Percentiles rank a stretch among this genome's conserved stretches.
Evolutionary conservation across 2,888 invertebrate species (phyloP).

Genomic region (Melinaea menophilus): DNA sequence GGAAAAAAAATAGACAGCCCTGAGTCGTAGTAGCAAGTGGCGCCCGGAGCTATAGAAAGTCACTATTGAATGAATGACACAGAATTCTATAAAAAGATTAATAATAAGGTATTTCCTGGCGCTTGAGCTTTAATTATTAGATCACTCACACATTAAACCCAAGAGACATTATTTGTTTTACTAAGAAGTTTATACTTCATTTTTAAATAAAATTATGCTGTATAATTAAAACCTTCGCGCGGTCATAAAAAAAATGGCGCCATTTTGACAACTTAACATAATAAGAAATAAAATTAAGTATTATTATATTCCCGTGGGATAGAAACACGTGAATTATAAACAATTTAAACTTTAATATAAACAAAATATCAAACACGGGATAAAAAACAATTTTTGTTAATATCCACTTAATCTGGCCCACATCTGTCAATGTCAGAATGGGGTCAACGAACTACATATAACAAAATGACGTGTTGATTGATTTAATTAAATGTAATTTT

Average conservation of each 20-base stretch:
- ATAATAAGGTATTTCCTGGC: conserved; percentile 37
- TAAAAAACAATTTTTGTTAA: background rate
- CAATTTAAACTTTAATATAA: background rate
- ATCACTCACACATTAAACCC: background rate
- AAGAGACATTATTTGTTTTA: too few species aligned
- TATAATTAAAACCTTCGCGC: too few species aligned
- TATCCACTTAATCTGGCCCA: background rate
- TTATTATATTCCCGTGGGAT: too few species aligned
- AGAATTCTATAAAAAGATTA: background rate
- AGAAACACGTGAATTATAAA: too few species aligned
- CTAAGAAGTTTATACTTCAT: too few species aligned
- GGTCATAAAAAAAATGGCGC: too few species aligned
- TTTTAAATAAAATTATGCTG: too few species aligned
- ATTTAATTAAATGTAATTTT: too few species aligned
- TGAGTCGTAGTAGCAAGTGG: conserved; percentile 7
- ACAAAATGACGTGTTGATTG: too few species aligned
- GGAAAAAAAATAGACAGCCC: background rate
- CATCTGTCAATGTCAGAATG: background rate
- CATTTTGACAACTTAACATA: too few species aligned
- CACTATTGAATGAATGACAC: conserved; percentile 19
- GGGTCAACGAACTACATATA: background rate
- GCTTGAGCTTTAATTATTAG: background rate
- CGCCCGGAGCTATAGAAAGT: conserved; percentile 22
- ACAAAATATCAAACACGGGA: background rate
- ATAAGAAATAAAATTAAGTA: too few species aligned